Percentiles rank a stretch among this genome's conserved stretches.
These are phyloP conservation scores for Scotopteryx bipunctaria DNA, from an alignment of 2,888 invertebrate species.

Conservation along the genomic window DNA sequence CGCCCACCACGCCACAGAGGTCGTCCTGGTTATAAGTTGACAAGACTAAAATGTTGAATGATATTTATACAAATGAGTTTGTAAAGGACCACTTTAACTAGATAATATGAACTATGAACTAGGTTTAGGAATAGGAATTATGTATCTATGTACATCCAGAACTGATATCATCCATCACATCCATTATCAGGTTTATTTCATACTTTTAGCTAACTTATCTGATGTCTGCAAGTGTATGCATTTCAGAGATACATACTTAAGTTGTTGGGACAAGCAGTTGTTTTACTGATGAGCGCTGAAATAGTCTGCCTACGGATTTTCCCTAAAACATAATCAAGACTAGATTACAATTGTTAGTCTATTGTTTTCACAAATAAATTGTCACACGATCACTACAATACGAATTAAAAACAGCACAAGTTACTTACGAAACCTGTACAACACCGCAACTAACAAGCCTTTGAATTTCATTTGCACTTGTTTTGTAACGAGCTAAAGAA, in stretches of 20 bases:
- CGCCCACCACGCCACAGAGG: too few relatives aligned
- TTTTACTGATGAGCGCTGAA: too few relatives aligned
- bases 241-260: too few relatives aligned
- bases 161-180: not conserved
- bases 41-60: too few relatives aligned
- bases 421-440: slow-evolving; percentile 28
- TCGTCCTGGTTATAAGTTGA: too few relatives aligned
- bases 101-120: too few relatives aligned
- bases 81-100: too few relatives aligned
- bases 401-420: slow-evolving; percentile 8
- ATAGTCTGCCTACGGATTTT: not conserved
- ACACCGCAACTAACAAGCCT: slow-evolving; percentile 16
- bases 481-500: slow-evolving; percentile 26
- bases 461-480: slow-evolving; percentile 21
- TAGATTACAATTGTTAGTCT: not conserved
- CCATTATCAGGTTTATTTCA: not conserved
- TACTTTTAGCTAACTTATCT: too few relatives aligned
- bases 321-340: not conserved
- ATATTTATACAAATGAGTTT: too few relatives aligned
- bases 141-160: not conserved
- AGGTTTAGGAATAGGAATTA: not conserved
- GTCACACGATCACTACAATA: not conserved
- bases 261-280: too few relatives aligned
- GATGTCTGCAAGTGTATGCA: too few relatives aligned
- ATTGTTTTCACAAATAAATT: not conserved